phyloP scores from a whole-genome alignment of 2,888 invertebrate species.

The Mesopsocus fuscifrons region DNA sequence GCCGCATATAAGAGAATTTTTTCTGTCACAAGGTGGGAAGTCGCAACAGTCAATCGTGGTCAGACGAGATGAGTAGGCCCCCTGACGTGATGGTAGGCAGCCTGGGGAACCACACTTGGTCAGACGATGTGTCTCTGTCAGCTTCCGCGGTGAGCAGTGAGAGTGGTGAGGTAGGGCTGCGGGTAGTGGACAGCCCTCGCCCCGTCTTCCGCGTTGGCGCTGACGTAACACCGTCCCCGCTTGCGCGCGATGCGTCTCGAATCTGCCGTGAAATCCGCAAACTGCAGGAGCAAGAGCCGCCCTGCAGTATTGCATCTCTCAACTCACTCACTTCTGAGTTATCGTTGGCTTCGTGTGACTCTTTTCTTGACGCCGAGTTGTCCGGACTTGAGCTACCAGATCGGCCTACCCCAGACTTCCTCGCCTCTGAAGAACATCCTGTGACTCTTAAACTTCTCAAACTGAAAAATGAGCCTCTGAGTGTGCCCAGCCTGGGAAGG shows the following conservation, averaged over 20 bases:
- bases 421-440: not conserved
- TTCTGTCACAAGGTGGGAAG: constrained; percentile 17
- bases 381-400: not conserved
- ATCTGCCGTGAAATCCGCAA: constrained; percentile 1
- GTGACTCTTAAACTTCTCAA: not conserved
- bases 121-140: constrained; percentile 22
- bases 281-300: not conserved
- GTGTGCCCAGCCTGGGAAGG: constrained; percentile 3
- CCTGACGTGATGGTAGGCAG: constrained; percentile 12
- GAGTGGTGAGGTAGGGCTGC: not conserved
- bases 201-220: not conserved
- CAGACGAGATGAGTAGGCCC: no score
- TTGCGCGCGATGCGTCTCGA: not conserved
- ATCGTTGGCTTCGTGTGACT: not conserved
- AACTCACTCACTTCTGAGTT: not conserved
- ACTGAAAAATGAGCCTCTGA: constrained; percentile 4
- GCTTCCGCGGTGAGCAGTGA: not conserved
- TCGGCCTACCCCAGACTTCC: not conserved
- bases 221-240: not conserved
- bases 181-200: not conserved
- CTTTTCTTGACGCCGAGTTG: constrained; percentile 2
- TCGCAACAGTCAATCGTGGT: constrained; percentile 13
- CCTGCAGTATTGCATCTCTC: not conserved
- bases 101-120: constrained; percentile 17
- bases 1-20: no score